Evolutionary conservation across 1,140 invertebrate genomes (phyloP).

Genomic region (Drosophila insularis): DNA sequence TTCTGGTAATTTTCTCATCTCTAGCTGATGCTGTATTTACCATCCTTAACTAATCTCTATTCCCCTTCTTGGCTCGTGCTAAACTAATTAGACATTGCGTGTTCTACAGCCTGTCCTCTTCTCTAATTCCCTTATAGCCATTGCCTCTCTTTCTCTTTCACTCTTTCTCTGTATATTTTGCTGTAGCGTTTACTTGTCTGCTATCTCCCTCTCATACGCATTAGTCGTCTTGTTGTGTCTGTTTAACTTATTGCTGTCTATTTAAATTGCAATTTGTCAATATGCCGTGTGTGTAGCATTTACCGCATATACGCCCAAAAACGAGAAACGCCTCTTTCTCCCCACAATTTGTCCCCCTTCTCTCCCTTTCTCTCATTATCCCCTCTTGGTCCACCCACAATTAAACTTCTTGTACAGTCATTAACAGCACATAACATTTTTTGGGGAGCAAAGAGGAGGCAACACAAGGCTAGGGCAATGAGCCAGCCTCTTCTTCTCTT

Average conservation of each 20-base stretch:
- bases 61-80: conserved; percentile 25
- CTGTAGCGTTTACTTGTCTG: not conserved
- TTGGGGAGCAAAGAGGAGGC: not conserved
- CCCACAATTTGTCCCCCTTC: not conserved
- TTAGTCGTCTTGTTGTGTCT: conserved; percentile 46
- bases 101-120: conserved; percentile 53
- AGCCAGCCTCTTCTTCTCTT: conserved; percentile 35
- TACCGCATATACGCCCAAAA: conserved; percentile 39
- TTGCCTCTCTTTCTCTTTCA: conserved; percentile 2
- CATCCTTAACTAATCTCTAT: not conserved
- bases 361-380: not conserved
- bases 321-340: not conserved
- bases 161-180: not conserved
- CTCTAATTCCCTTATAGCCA: not conserved
- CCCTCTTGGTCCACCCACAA: conserved; percentile 49
- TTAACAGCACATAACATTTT: conserved; percentile 74
- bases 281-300: conserved; percentile 47
- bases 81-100: conserved; percentile 76
- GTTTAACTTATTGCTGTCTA: conserved; percentile 79
- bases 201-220: conserved; percentile 12
- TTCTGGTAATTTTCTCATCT: conserved; percentile 43
- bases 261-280: conserved; percentile 81
- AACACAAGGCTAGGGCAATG: not conserved
- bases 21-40: conserved; percentile 23
- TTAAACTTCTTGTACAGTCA: conserved; percentile 79